phyloP scores from a whole-genome alignment of 2,888 invertebrate genomes.

The Xestia ashworthii region DNA sequence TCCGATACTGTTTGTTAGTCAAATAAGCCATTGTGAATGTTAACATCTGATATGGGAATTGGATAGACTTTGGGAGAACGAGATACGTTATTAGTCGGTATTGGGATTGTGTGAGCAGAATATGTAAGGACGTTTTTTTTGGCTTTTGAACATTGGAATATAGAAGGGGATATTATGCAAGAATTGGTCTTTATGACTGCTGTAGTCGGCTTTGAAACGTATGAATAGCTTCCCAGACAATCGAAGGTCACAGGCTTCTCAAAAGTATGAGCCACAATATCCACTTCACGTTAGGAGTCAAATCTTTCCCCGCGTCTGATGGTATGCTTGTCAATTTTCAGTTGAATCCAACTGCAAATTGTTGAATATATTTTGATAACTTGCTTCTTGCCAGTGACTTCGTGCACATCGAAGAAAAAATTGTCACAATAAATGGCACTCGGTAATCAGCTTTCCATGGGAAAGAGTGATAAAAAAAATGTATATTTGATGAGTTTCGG shows the following conservation, averaged over 20 bases:
- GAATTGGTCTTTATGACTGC: not conserved
- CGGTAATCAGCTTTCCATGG: too few relatives aligned
- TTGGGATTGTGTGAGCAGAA: constrained; percentile 26
- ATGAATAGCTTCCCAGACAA: not conserved
- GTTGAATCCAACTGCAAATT: too few relatives aligned
- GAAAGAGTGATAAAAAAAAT: too few relatives aligned
- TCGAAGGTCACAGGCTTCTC: not conserved
- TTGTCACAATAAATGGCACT: too few relatives aligned
- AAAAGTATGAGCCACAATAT: not conserved
- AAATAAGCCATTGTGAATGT: constrained; percentile 86
- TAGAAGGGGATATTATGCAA: constrained; percentile 3
- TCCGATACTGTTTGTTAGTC: constrained; percentile 88
- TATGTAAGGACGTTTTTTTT: constrained; percentile 23
- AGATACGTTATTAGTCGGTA: constrained; percentile 40
- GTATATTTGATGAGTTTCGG: too few relatives aligned
- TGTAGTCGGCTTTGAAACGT: not conserved
- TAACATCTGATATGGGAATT: constrained; percentile 78
- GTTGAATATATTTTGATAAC: too few relatives aligned
- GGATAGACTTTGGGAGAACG: constrained; percentile 41
- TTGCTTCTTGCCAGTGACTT: too few relatives aligned
- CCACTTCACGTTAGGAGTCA: too few relatives aligned
- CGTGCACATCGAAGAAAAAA: too few relatives aligned
- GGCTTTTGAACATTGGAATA: not conserved
- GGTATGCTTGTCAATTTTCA: too few relatives aligned
- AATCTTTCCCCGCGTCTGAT: too few relatives aligned